Conservation (phyloP, 2,113 vertebrate species). For the Aptenodytes forsteri region DNA sequence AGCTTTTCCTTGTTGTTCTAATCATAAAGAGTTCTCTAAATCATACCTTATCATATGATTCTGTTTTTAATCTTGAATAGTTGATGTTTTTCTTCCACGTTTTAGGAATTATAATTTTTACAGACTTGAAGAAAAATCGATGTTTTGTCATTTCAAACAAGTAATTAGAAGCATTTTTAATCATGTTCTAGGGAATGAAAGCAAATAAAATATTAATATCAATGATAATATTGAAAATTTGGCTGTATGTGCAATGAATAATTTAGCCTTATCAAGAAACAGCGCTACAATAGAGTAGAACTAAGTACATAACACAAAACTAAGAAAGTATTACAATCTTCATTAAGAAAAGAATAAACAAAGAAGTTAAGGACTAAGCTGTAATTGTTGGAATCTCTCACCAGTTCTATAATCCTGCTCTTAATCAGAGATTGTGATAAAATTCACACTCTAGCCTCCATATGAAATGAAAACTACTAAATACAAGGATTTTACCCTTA, state of each 20-base stretch:
- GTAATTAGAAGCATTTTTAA: constrained; percentile 68
- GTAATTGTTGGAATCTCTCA: neutral
- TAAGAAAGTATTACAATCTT: neutral
- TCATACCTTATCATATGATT: constrained; percentile 75
- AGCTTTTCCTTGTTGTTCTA: neutral
- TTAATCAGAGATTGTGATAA: neutral
- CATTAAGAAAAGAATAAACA: neutral
- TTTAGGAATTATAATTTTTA: constrained; percentile 76
- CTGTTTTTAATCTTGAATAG: constrained; percentile 62
- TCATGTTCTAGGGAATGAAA: constrained; percentile 65
- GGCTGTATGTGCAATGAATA: neutral
- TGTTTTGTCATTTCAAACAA: constrained; percentile 65
- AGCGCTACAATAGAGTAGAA: neutral
- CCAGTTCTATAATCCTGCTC: neutral
- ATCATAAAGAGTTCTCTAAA: neutral
- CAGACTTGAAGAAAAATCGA: constrained; percentile 71
- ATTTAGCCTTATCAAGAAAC: neutral
- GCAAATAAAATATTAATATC: neutral
- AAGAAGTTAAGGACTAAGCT: neutral
- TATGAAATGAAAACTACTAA: neutral
- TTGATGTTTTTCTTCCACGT: constrained; percentile 53
- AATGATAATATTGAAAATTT: neutral
- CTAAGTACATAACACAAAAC: neutral
- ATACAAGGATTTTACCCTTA: neutral
- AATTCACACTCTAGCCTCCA: neutral